Evolutionary conservation across 2,888 invertebrate species (phyloP).

Genomic region (Drosophila mimica): DNA sequence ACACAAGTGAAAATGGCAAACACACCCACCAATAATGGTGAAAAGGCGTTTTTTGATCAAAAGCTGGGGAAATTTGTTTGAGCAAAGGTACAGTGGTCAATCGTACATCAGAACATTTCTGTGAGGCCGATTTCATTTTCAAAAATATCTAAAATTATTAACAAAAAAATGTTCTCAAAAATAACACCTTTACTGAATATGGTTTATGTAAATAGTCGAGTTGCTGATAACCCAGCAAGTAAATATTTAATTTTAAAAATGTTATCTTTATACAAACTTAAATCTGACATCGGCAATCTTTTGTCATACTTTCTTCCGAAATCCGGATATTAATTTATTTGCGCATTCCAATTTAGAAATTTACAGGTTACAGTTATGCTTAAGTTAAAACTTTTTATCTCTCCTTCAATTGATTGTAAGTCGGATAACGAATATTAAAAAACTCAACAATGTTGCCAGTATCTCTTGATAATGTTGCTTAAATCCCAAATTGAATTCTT

Average conservation of each 20-base stretch:
- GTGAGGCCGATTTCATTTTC: neutral
- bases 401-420: neutral
- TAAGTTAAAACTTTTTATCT: neutral
- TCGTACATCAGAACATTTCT: neutral
- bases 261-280: constrained; percentile 1
- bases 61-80: constrained; percentile 8
- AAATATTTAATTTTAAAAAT: constrained; percentile 16
- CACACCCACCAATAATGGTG: constrained; percentile 25
- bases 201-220: neutral
- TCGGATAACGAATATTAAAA: neutral
- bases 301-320: constrained; percentile 16
- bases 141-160: neutral
- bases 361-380: neutral
- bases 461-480: constrained; percentile 2
- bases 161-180: neutral
- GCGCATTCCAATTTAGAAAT: constrained; percentile 3
- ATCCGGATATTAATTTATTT: constrained; percentile 15
- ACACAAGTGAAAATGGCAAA: constrained; percentile 20
- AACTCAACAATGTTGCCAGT: neutral
- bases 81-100: neutral
- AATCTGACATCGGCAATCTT: neutral
- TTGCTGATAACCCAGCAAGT: neutral
- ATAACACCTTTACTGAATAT: neutral
- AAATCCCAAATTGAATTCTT: constrained; percentile 1
- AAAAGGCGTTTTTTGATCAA: constrained; percentile 15